Evolutionary conservation across 2,113 vertebrate genomes (phyloP).

Genomic region (Illadopsis cleaveri): DNA sequence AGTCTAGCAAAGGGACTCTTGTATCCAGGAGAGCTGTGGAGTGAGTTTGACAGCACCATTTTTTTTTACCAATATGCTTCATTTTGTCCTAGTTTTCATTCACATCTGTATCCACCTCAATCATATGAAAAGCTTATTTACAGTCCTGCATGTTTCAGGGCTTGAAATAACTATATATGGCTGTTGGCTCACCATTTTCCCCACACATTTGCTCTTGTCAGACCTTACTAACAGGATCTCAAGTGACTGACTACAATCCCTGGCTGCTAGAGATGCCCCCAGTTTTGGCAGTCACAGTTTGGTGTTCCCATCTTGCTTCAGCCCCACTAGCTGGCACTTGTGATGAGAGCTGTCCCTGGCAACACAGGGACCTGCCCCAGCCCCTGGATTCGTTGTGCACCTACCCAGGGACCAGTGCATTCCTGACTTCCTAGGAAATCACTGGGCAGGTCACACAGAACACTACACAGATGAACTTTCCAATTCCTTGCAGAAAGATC

Average conservation of each 20-base stretch:
- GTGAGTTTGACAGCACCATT: neutral
- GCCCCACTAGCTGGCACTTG: neutral
- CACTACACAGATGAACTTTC: neutral
- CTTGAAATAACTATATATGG: neutral
- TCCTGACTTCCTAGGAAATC: neutral
- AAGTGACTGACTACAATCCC: neutral
- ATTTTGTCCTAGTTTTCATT: neutral
- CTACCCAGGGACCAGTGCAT: neutral
- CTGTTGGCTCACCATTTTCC: neutral
- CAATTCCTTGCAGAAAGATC: neutral
- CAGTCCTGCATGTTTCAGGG: neutral
- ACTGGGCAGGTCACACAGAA: neutral
- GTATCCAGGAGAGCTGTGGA: neutral
- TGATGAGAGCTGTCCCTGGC: neutral
- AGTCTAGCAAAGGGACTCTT: neutral
- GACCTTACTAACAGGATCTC: neutral
- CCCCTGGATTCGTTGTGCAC: rapidly evolving
- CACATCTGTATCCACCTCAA: neutral
- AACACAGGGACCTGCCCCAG: neutral
- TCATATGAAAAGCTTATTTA: neutral
- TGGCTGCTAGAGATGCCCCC: neutral
- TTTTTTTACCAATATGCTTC: neutral
- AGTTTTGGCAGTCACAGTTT: neutral
- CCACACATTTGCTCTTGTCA: rapidly evolving
- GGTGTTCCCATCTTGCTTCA: neutral